Evolutionary conservation across 2,797 vertebrate genomes (phyloP), one percentile per base, ranked within the genome.

Genomic region (Lithobates sylvaticus): DNA sequence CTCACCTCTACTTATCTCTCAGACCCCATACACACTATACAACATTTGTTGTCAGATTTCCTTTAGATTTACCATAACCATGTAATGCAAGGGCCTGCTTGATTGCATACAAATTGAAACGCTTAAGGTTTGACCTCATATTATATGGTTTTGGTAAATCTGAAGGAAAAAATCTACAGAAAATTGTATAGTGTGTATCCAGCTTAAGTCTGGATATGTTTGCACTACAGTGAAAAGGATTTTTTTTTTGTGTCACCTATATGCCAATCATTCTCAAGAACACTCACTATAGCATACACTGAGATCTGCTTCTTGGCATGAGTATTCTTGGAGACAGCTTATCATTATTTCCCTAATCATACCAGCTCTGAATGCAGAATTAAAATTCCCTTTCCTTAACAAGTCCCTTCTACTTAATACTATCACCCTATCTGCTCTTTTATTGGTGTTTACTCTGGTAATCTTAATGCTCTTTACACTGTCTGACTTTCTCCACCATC

Each of bases 381-480:
- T 58, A 39, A 80, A 34, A 54, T 85, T 68, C 71, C 47, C 71
- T 65, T 75, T 75, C 61, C 72, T 74, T 74, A 47, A 42, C 71
- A 74, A 73, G 70, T 36, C 71, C 54, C 18, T 76, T 86, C 47
- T 64, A 81, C 64, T 76, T 70, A 76, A 7, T n/a, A 5, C 64
- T 70, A 76, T 79, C 69, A 36, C 39, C 70, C 29, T 75, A 50
- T 80, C 84, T 71, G 2, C 34, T 44, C 21, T 26, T 81, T 27
- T 71, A 39, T 68, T 69, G 65, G 78, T 71, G 58, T 86, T 86
- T 79, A 50, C 84, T 54, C 61, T 80, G 61, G 44, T 80, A 81
- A 86, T 72, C 76, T 67, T 81, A 54, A 76, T 73, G 71, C 64
- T 81, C 64, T 81, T 76, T 76, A 61, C 70, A 68, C 47, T 58